Evolutionary conservation across 2,113 vertebrate species (phyloP).

Genomic region (Rhodinocichla rosea): DNA sequence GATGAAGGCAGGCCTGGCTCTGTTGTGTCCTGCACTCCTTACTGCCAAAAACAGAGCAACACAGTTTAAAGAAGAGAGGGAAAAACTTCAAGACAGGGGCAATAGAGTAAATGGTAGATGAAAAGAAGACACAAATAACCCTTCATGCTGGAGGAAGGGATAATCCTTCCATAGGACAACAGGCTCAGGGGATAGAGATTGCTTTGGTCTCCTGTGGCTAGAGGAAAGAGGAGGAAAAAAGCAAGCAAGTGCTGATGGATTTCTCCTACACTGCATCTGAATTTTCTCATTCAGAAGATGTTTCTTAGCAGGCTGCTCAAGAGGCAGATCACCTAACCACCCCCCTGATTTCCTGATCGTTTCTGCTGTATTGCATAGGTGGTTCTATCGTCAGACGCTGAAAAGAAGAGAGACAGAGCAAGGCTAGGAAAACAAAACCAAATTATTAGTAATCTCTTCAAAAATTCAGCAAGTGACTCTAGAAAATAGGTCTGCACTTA

Average conservation of each 20-base stretch:
- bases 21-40: background rate
- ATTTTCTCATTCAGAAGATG: constrained; percentile 6
- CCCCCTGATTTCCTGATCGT: background rate
- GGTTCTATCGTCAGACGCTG: constrained; percentile 31
- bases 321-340: background rate
- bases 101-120: background rate
- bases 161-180: background rate
- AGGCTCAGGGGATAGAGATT: background rate
- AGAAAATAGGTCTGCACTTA: background rate
- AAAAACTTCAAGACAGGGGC: background rate
- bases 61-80: background rate
- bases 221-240: background rate
- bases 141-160: background rate
- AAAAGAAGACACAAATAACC: background rate
- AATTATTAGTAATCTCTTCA: background rate
- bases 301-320: background rate
- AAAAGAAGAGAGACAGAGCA: background rate
- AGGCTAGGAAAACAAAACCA: background rate
- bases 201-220: background rate
- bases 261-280: background rate
- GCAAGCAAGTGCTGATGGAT: background rate
- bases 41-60: background rate
- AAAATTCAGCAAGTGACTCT: background rate
- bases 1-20: background rate
- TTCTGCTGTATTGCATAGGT: background rate